Evolutionary conservation across 2,888 invertebrate genomes (phyloP).

Genomic region (Phaedon cochleariae): DNA sequence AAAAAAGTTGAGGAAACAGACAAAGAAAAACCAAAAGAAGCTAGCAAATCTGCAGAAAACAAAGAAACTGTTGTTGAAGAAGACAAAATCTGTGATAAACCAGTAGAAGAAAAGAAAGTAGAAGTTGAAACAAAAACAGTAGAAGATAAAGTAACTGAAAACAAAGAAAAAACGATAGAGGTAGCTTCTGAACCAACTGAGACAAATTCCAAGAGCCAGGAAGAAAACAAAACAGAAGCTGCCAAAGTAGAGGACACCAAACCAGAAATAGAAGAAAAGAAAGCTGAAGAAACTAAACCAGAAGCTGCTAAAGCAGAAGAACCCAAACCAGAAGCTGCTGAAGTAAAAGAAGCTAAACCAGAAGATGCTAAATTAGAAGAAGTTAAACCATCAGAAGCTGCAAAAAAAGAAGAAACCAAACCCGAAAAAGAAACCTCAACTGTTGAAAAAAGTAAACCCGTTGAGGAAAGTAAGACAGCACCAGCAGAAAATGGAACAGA

Average conservation of each 20-base stretch:
- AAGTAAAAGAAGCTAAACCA: conserved; percentile 24
- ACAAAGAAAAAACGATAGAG: conserved; percentile 10
- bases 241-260: conserved; percentile 9
- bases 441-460: conserved; percentile 10
- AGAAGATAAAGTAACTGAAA: background rate
- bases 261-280: conserved; percentile 1
- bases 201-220: conserved; percentile 23
- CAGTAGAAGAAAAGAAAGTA: background rate
- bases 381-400: background rate
- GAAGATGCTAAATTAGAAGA: conserved; percentile 6
- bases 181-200: conserved; percentile 41
- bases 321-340: conserved; percentile 22
- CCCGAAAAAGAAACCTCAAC: conserved; percentile 12
- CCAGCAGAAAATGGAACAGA: conserved; percentile 10
- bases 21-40: background rate
- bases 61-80: background rate
- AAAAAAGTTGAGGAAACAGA: background rate
- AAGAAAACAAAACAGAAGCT: conserved; percentile 24
- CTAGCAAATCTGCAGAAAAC: background rate
- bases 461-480: conserved; percentile 11
- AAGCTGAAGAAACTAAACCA: conserved; percentile 25
- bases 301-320: conserved; percentile 11
- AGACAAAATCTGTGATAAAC: background rate
- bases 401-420: conserved; percentile 27
- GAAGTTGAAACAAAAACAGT: background rate